phyloP scores from a whole-genome alignment of 2,888 invertebrate species.

The Cryptus armator region DNA sequence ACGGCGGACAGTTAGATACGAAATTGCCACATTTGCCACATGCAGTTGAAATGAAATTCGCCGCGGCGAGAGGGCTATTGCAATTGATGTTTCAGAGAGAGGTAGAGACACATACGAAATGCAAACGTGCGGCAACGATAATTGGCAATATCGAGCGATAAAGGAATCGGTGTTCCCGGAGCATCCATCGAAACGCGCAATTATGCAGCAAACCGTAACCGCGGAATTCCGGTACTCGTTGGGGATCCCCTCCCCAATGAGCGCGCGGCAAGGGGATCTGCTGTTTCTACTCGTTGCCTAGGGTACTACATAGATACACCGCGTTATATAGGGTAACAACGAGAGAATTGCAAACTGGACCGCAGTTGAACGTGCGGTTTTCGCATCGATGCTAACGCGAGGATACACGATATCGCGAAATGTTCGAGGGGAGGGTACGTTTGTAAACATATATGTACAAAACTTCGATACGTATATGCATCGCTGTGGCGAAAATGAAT shows the following conservation, averaged over 20 bases:
- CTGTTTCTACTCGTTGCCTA: constrained; percentile 2
- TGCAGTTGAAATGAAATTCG: constrained; percentile 37
- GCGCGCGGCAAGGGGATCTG: constrained; percentile 9
- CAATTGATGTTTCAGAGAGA: constrained; percentile 4
- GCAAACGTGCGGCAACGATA: constrained; percentile 73
- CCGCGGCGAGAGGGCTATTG: background rate
- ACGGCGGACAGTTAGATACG: background rate
- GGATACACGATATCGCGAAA: constrained; percentile 47
- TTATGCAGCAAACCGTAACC: constrained; percentile 81
- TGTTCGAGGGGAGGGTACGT: constrained; percentile 28
- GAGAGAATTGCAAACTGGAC: constrained; percentile 72
- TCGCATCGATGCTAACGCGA: constrained; percentile 70
- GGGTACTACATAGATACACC: constrained; percentile 11
- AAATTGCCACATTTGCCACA: background rate
- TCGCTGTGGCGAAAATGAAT: constrained; percentile 44
- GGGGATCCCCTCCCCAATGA: constrained; percentile 4
- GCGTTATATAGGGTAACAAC: constrained; percentile 52
- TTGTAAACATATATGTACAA: constrained; percentile 29
- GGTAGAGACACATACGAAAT: constrained; percentile 35
- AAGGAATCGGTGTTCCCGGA: constrained; percentile 78
- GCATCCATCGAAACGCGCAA: constrained; percentile 77
- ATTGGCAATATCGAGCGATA: constrained; percentile 81
- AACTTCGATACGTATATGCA: background rate
- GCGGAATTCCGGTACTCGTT: constrained; percentile 76
- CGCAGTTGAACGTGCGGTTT: constrained; percentile 77